Evolutionary conservation across 2,888 invertebrate species (phyloP).

Genomic region (Microplitis manilae): DNA sequence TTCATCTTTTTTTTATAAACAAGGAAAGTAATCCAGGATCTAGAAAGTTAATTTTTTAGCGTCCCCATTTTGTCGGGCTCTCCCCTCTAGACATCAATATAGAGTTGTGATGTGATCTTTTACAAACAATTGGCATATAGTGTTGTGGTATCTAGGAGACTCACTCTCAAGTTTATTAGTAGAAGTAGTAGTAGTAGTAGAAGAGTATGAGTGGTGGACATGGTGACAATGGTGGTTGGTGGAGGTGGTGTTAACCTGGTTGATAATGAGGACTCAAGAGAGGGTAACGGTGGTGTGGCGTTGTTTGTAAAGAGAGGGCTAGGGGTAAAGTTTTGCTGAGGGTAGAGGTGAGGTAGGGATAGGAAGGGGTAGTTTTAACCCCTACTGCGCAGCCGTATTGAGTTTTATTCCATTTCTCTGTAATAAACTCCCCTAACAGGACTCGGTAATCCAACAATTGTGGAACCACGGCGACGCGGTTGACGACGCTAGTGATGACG

Average conservation of each 20-base stretch:
- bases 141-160: background rate
- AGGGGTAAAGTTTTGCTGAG: constrained; percentile 19
- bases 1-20: no score
- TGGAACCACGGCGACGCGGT: constrained; percentile 29
- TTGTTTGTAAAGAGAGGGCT: constrained; percentile 43
- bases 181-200: background rate
- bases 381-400: constrained; percentile 47
- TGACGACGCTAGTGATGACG: constrained; percentile 37
- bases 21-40: no score
- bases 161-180: background rate
- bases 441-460: constrained; percentile 40
- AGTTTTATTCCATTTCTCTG: constrained; percentile 16
- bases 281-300: constrained; percentile 34
- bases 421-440: constrained; percentile 1
- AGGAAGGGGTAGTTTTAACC: constrained; percentile 37
- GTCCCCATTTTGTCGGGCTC: no score
- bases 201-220: background rate
- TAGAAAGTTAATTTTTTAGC: no score
- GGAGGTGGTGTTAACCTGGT: background rate
- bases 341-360: constrained; percentile 27
- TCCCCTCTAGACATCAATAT: background rate
- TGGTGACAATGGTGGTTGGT: background rate
- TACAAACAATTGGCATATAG: background rate
- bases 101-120: background rate
- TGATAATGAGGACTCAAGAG: constrained; percentile 40